Base-by-base conservation (phyloP, 2,113 vertebrate genomes). In the Asarcornis scutulata region DNA sequence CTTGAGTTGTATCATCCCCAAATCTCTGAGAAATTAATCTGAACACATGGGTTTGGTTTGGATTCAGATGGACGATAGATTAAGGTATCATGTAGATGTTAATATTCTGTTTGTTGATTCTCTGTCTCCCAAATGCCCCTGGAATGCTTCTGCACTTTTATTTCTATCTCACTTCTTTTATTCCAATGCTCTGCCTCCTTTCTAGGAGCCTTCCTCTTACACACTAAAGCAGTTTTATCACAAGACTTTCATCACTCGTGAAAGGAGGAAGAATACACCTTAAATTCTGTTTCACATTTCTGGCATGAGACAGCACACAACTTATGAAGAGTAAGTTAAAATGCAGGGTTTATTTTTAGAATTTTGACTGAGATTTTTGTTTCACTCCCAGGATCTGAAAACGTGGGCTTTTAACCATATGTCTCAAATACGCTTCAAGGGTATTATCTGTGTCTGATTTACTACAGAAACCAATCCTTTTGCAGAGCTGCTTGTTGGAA, bases 351-450 rank as follows among this genome's bases (percentile, higher is more conserved):
- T 63, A 63, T 16, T 63, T 63, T 38, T 17, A 63, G 36, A 63
- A 38, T 25, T 63, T 27, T 63, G 60, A 38, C 60, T 27, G 6
- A 42, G 23, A 74, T 1, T 34, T 7, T 13, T 74, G 32, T 40
- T 88, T 7, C 2, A 36, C 42, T 84, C 38, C 7, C 17, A 69
- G 34, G 5, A 44, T 32, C 13, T 29, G 38, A 95, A 91, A 86
- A 71, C 1, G 4, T 9, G 6, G 1, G 3, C 0, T 60, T 88
- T 74, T 66, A 63, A 8, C 7, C 8, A 6, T 26, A 10, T 15
- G 6, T 42, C 62, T 84, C 78, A 76, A 89, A 73, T 6, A 46
- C 5, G 44, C 17, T 42, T 36, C 17, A 46, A 56, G 8, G 42
- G 8, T 56, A 14, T 68, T 67, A 38, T 22, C 11, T 15, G 12